Percentiles rank a stretch among this genome's conserved stretches.
phyloP scores from a whole-genome alignment of 64 coral and sea anemone genomes.

The Exaiptasia diaphana region DNA sequence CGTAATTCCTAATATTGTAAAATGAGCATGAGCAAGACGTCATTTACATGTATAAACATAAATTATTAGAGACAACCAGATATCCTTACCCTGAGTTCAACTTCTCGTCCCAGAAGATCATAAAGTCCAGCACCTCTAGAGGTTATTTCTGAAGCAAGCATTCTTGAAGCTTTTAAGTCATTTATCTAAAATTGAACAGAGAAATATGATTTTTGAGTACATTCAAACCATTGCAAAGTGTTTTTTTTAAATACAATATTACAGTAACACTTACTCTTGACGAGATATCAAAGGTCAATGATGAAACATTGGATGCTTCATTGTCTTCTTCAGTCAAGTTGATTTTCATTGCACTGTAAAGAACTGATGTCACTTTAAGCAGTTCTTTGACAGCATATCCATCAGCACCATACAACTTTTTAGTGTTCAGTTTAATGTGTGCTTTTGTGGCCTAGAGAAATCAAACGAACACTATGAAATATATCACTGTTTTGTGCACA shows the following conservation, averaged over 20 bases:
- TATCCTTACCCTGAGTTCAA: slow-evolving; percentile 77
- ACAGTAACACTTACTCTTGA: slow-evolving; percentile 73
- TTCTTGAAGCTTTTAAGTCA: slow-evolving; percentile 93
- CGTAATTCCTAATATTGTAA: slow-evolving; percentile 70
- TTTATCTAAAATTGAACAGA: slow-evolving; percentile 61
- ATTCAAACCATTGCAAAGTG: neutral
- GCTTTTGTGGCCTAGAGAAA: slow-evolving; percentile 88
- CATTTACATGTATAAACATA: neutral
- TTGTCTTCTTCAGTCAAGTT: slow-evolving; percentile 67
- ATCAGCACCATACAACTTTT: slow-evolving; percentile 96
- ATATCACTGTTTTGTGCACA: neutral
- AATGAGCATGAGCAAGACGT: neutral
- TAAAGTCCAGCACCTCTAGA: slow-evolving; percentile 89
- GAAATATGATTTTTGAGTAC: neutral
- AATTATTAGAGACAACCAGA: neutral
- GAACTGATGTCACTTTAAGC: slow-evolving; percentile 90
- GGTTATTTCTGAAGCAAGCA: slow-evolving; percentile 97
- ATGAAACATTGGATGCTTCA: slow-evolving; percentile 70
- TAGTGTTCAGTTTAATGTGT: slow-evolving; percentile 98
- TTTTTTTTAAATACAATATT: neutral
- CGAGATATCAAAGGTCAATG: slow-evolving; percentile 91
- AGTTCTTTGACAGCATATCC: slow-evolving; percentile 99
- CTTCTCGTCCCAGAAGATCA: slow-evolving; percentile 93
- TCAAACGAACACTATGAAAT: neutral
- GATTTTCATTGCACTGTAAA: slow-evolving; percentile 95